A percentile compares a stretch with the other conserved stretches of the same genome.
phyloP scores from a whole-genome alignment of 2,113 vertebrate species.

The Peromyscus maniculatus region DNA sequence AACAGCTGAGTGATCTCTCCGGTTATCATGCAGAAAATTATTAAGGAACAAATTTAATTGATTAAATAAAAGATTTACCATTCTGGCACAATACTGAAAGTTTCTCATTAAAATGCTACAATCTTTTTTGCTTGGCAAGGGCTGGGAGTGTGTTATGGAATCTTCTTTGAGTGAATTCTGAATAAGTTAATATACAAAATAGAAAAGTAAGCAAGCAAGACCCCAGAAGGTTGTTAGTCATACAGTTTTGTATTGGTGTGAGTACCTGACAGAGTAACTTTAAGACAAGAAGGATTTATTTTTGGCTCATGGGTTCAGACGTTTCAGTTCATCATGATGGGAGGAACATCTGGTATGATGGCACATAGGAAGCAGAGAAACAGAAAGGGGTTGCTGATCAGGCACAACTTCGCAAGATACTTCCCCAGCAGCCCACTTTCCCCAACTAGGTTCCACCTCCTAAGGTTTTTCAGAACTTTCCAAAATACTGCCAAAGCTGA shows the following conservation, averaged over 20 bases:
- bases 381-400: background rate
- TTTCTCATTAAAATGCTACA: slow-evolving; percentile 25
- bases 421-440: background rate
- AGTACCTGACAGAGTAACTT: background rate
- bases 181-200: background rate
- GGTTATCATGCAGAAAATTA: background rate
- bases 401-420: background rate
- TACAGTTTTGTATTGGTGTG: background rate
- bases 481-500: background rate
- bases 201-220: background rate
- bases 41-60: background rate
- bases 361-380: background rate
- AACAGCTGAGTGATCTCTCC: background rate
- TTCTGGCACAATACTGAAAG: background rate
- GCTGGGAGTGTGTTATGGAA: background rate
- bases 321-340: background rate
- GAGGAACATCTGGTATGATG: background rate
- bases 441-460: background rate
- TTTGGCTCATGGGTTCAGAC: background rate
- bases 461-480: background rate
- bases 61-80: background rate
- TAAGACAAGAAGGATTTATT: background rate
- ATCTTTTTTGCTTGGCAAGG: background rate
- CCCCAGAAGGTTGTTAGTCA: background rate
- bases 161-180: slow-evolving; percentile 33